Conservation (phyloP, 1,140 invertebrate genomes). For the Zaprionus capensis region DNA sequence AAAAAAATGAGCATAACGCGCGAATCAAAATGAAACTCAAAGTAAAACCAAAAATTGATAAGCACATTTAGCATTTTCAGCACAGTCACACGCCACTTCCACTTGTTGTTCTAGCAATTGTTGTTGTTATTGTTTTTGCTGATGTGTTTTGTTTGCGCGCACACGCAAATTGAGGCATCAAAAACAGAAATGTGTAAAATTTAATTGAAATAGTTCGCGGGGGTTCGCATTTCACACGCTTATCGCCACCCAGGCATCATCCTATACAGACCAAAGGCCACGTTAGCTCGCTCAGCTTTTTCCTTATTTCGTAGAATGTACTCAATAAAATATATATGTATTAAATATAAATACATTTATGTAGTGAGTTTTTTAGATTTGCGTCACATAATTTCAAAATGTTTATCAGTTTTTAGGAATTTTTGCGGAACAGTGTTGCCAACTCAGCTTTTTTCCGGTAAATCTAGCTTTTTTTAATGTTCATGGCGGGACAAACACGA, state of each 20-base stretch:
- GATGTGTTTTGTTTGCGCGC: constrained; percentile 22
- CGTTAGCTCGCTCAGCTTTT: background rate
- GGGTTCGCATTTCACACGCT: constrained; percentile 48
- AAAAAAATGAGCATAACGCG: constrained; percentile 1
- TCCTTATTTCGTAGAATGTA: background rate
- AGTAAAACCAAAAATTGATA: constrained; percentile 21
- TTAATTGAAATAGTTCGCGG: constrained; percentile 17
- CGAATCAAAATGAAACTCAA: background rate
- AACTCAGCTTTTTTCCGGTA: too few species aligned
- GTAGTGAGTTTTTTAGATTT: background rate
- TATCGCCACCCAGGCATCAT: constrained; percentile 12
- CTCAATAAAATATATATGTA: background rate
- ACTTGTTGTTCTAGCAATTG: background rate
- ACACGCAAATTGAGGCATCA: constrained; percentile 27
- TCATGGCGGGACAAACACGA: too few species aligned
- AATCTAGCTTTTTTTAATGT: too few species aligned
- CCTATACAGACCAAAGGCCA: constrained; percentile 6
- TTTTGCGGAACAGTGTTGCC: too few species aligned
- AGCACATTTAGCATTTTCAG: constrained; percentile 35
- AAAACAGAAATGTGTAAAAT: constrained; percentile 13
- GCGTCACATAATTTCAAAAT: background rate
- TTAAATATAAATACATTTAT: background rate
- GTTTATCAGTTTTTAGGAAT: background rate
- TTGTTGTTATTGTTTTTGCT: constrained; percentile 1
- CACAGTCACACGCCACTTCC: constrained; percentile 40